These are phyloP conservation scores for Salvelinus alpinus DNA, from an alignment of 2,113 vertebrate genomes.

Conservation along the genomic window DNA sequence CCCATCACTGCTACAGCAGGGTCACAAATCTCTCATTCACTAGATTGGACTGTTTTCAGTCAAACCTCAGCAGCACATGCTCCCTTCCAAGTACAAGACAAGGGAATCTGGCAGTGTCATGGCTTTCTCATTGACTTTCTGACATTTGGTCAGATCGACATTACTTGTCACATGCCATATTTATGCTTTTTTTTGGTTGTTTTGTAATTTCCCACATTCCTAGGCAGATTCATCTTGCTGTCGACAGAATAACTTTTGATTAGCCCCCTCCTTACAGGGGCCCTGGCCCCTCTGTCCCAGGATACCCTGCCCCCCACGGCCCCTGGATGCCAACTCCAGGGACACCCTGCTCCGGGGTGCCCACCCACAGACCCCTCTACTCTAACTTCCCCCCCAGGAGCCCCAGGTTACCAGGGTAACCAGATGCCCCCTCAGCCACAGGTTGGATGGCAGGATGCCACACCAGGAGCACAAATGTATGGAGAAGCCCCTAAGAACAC, in stretches of 20 bases:
- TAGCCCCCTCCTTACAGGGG: constrained; percentile 83
- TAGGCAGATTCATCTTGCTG: constrained; percentile 48
- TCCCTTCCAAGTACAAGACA: too few species aligned
- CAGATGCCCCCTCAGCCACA: constrained; percentile 63
- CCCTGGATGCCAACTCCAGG: constrained; percentile 58
- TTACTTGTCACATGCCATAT: neutral
- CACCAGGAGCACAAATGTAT: constrained; percentile 70
- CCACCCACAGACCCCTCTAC: constrained; percentile 45
- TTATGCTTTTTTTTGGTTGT: neutral
- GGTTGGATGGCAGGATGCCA: constrained; percentile 78
- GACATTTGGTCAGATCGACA: neutral
- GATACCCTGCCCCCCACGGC: constrained; percentile 68
- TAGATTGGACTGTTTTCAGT: neutral
- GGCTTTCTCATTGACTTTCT: neutral
- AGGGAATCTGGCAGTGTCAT: neutral
- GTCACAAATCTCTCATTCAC: too few species aligned
- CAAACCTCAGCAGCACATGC: neutral
- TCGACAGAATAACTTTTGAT: constrained; percentile 78
- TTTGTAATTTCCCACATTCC: constrained; percentile 36
- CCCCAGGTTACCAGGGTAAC: constrained; percentile 72
- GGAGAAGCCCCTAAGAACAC: constrained; percentile 84
- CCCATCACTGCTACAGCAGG: too few species aligned
- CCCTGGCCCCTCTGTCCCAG: constrained; percentile 74
- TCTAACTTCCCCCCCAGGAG: constrained; percentile 70
- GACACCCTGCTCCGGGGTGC: constrained; percentile 23